These are phyloP conservation scores for Hyperoodon ampullatus DNA, from an alignment of 2,113 vertebrate species.

Conservation along the genomic window DNA sequence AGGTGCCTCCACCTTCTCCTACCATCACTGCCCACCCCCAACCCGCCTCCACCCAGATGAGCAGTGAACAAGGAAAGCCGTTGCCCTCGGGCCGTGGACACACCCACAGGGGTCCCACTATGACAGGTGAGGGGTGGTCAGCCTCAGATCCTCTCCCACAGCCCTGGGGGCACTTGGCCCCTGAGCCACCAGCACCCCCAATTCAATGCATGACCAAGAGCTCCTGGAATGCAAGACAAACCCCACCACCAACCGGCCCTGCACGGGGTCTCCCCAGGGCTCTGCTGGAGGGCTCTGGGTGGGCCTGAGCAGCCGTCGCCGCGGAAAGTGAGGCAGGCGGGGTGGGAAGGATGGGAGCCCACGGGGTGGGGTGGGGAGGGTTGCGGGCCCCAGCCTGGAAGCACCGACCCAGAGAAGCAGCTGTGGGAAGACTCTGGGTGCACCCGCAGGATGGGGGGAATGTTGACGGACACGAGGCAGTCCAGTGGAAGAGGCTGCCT, in stretches of 20 bases:
- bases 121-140: not conserved
- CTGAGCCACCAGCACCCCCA: not conserved
- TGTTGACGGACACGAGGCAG: fast-evolving
- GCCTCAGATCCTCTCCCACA: not conserved
- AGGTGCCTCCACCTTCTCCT: not conserved
- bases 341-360: not conserved
- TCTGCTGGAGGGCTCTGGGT: not conserved
- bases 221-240: not conserved
- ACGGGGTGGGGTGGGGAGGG: not conserved
- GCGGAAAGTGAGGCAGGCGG: too few relatives aligned
- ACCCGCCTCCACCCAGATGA: not conserved
- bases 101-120: not conserved
- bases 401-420: too few relatives aligned
- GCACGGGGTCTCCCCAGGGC: not conserved
- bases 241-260: not conserved
- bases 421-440: not conserved
- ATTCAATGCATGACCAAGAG: not conserved
- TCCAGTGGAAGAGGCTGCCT: fast-evolving
- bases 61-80: not conserved
- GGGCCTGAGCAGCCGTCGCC: not conserved
- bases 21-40: not conserved
- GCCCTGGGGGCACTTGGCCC: not conserved
- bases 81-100: not conserved
- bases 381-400: too few relatives aligned
- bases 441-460: fast-evolving